Evolutionary conservation across 2,797 vertebrate species (phyloP), one percentile per base, ranked within the genome.

Genomic region (Diplodus puntazzo): DNA sequence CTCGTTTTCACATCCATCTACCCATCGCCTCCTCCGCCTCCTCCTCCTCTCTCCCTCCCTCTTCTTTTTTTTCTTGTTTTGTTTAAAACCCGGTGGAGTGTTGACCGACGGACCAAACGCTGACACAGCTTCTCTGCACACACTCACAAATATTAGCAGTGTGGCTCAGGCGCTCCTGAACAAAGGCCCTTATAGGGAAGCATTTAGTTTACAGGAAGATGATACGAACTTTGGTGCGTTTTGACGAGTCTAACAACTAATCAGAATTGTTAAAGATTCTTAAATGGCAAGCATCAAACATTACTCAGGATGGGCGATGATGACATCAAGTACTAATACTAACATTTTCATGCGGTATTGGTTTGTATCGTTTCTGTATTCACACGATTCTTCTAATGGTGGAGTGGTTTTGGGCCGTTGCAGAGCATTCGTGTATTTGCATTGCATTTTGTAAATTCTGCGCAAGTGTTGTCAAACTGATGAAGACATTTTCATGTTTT

Each of bases 1-100:
- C 94, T 95, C 87, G 87, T 95, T 96, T 95, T 95, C 94, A 92
- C 95, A 96, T 96, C 94, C 89, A 95, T 95, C 95, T 94, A 85
- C 84, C 82, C 76, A 67, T 82, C 75, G 65, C 74, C 76, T 82
- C 80, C 69, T 72, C 67, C 61, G 4, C 79, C 60, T 63, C 69
- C 57, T 55, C 52, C 30, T 34, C 64, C 20, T 50, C 30, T 23
- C 71, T 55, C 20, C 54, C 60, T 48, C 48, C 20, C n/a, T 21
- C 42, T 4, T 42, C 16, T 25, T 20, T 53, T 72, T 61, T 62
- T 54, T 57, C 75, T 75, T 81, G 48, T 88, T 88, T 84, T 79
- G 49, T 78, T 87, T 68, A 30, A 63, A 80, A 83, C 70, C 66
- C 61, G 73, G 45, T 11, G 42, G 60, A 74, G 66, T 67, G 80